Evolutionary conservation across 2,113 vertebrate genomes (phyloP), one percentile per base, ranked within the genome.

Genomic region (Planiliza haematocheilus): DNA sequence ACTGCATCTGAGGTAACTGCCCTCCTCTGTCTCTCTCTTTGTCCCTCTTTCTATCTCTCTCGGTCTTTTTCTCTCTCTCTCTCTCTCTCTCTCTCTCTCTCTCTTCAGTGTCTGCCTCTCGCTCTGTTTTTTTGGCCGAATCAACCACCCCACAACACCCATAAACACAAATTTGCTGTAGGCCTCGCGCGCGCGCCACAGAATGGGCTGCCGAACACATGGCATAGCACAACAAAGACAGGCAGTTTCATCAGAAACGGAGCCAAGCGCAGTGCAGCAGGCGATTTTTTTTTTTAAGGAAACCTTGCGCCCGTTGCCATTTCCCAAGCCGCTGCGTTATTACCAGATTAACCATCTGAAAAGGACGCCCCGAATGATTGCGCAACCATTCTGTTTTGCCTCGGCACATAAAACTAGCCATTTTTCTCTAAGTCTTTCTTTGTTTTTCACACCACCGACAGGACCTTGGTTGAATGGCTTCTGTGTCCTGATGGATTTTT

Each of bases 1-100:
- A 70, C 59, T 70, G 71, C 71, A 77, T 84, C 70, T 48, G 82
- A 88, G 90, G 80, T 86, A 90, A 77, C 83, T 62, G 79, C 74
- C 64, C 76, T 79, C 53, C 82, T 85, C 73, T 39, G 39, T 84
- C 74, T 66, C 53, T 67, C 75, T 70, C 75, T 61, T 43, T 64
- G 51, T 68, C 57, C 46, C 43, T 75, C 69, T 67, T 45, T 64
- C 84, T 38, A 7, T 71, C 61, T 62, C 0, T 2, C 48, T 55
- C 45, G 13, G 13, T 85, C 73, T 39, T 36, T 84, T 70, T 66
- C 53, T 67, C 75, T 70, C 75, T 61, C 39, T 64, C 48, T 68
- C 57, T 42, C 43, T 75, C 69, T 67, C 41, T 64, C 84, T 38
- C 4, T 71, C 61, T 62, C 0, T 71, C 67, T 71, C 42, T 20